Conservation (phyloP, 2,113 vertebrate species). For the Cheirogaleus medius region DNA sequence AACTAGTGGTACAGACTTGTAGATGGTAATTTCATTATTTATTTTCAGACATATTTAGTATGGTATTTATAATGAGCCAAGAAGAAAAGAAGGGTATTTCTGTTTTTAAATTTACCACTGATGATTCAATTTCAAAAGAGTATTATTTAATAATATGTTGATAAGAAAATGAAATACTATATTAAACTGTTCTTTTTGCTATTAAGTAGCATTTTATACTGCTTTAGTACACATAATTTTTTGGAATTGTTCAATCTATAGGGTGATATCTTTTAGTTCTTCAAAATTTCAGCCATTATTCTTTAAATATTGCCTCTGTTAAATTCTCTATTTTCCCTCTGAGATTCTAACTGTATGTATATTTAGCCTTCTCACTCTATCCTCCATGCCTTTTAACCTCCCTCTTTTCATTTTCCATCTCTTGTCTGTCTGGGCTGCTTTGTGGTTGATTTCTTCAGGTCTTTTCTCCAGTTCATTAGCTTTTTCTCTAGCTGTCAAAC, state of each 20-base stretch:
- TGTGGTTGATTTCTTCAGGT: not conserved
- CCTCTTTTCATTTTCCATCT: not conserved
- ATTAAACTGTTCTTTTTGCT: not conserved
- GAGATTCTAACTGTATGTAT: not conserved
- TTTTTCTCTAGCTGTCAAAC: conserved; percentile 18
- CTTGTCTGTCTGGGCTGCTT: not conserved
- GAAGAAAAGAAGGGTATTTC: not conserved
- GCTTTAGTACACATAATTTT: not conserved
- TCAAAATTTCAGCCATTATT: not conserved
- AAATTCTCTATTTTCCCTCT: not conserved
- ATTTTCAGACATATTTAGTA: not conserved
- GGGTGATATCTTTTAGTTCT: not conserved
- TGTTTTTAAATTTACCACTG: not conserved
- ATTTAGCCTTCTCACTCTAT: not conserved
- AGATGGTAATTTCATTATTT: not conserved
- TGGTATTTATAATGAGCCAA: not conserved
- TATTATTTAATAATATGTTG: not conserved
- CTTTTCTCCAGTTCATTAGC: not conserved
- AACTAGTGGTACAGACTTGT: not conserved
- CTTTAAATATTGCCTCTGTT: not conserved
- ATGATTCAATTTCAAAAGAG: not conserved
- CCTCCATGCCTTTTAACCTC: not conserved
- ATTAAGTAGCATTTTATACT: not conserved
- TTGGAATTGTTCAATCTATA: not conserved
- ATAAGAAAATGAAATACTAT: not conserved